Conservation (phyloP, 1,140 invertebrate genomes). For the roundworm (Caenorhabditis elegans) region WBcel235 BX284602.5:11495501-11496000, state of each 20-base stretch:
- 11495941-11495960: not conserved
- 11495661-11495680: not conserved
- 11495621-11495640: not conserved
- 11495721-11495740: conserved; percentile 43
- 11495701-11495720: conserved; percentile 49
- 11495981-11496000: conserved; percentile 61
- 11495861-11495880: conserved; percentile 63
- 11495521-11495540: not conserved
- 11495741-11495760: conserved; percentile 52
- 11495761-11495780: conserved; percentile 35
- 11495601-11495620: not conserved
- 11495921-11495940: conserved; percentile 59
- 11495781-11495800: not conserved
- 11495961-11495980: conserved; percentile 50
- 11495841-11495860: conserved; percentile 63
- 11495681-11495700: not conserved
- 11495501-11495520: not conserved
- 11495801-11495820: not conserved
- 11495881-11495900: conserved; percentile 56
- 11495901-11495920: conserved; percentile 63
- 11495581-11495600: not conserved
- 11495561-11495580: not conserved
- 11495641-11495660: not conserved
- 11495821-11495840: conserved; percentile 60
- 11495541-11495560: not conserved